These are phyloP conservation scores for Charaxes varanes DNA, from an alignment of 1,140 invertebrate species.

Conservation along the genomic window DNA sequence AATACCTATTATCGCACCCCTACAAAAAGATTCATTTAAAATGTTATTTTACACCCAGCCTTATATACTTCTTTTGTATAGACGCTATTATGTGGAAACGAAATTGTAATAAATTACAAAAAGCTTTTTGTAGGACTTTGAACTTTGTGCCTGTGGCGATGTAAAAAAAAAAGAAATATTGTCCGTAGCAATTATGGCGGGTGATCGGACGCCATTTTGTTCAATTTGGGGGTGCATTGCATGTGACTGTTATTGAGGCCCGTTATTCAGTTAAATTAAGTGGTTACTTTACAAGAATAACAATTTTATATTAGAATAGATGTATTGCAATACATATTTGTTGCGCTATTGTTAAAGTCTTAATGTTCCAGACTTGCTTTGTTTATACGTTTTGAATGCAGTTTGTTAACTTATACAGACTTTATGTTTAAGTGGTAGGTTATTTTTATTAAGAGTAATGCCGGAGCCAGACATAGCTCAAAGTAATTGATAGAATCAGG, in stretches of 20 bases:
- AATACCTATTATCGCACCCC: conserved; percentile 62
- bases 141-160: conserved; percentile 29
- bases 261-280: conserved; percentile 48
- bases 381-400: too few species aligned
- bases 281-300: conserved; percentile 28
- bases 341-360: too few species aligned
- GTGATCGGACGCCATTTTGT: conserved; percentile 46
- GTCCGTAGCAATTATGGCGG: conserved; percentile 35
- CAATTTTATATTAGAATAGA: not conserved
- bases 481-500: too few species aligned
- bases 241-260: conserved; percentile 39
- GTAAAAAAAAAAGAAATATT: conserved; percentile 30
- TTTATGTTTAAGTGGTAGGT: too few species aligned
- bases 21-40: conserved; percentile 68
- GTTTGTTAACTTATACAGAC: too few species aligned
- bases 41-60: conserved; percentile 66
- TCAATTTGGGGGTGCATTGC: conserved; percentile 28
- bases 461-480: too few species aligned
- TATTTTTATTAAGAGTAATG: too few species aligned
- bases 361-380: too few species aligned
- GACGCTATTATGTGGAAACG: conserved; percentile 46
- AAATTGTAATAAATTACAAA: conserved; percentile 37
- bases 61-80: conserved; percentile 52
- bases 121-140: conserved; percentile 29
- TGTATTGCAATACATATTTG: too few species aligned